Evolutionary conservation across 2,797 vertebrate genomes (phyloP).

Genomic region (Acanthurus lineatus): DNA sequence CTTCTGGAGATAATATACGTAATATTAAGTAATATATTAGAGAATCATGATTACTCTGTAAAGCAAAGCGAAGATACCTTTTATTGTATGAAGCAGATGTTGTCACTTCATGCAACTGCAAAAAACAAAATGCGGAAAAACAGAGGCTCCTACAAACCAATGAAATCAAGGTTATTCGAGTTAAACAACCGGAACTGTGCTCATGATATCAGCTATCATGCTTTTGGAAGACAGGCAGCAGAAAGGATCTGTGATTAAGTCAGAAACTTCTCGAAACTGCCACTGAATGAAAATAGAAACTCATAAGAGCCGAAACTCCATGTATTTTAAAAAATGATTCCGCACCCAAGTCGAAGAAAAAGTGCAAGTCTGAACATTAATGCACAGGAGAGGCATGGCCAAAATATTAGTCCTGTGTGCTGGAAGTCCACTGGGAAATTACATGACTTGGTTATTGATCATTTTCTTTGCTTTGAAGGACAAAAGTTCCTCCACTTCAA

Average conservation of each 20-base stretch:
- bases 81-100: slow-evolving; percentile 10
- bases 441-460: slow-evolving; percentile 55
- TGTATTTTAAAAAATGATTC: slow-evolving; percentile 19
- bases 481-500: slow-evolving; percentile 52
- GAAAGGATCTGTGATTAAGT: slow-evolving; percentile 10
- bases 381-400: slow-evolving; percentile 30
- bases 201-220: slow-evolving; percentile 2
- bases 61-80: background rate
- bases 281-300: slow-evolving; percentile 18
- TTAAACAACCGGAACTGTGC: background rate
- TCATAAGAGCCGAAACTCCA: background rate
- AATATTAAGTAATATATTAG: background rate
- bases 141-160: too few relatives aligned
- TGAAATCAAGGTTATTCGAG: background rate
- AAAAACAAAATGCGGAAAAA: background rate
- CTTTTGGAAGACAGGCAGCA: slow-evolving; percentile 15
- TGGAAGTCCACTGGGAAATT: slow-evolving; percentile 57
- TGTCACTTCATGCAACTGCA: slow-evolving; percentile 15
- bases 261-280: slow-evolving; percentile 22
- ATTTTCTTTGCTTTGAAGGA: slow-evolving; percentile 54
- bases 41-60: slow-evolving; percentile 4
- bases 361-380: slow-evolving; percentile 22
- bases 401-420: slow-evolving; percentile 53
- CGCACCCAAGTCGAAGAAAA: slow-evolving; percentile 12
- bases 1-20: background rate